Evolutionary conservation across 1,140 invertebrate species (phyloP).

Genomic region (Hermatobates lingyangjiaoensis): DNA sequence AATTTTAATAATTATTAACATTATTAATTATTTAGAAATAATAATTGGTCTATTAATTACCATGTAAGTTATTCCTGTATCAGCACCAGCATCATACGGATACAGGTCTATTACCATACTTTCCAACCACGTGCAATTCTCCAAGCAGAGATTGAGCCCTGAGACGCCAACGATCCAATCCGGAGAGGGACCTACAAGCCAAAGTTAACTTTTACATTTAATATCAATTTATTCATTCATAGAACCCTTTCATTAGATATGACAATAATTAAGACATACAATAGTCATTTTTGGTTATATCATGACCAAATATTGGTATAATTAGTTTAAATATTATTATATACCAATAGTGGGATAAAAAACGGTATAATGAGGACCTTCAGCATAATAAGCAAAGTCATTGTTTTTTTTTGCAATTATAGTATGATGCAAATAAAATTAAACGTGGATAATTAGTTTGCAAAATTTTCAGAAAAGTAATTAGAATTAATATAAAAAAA

Average conservation of each 20-base stretch:
- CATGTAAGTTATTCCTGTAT: slow-evolving; percentile 83
- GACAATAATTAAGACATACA: not conserved
- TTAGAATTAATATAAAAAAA: too few relatives aligned
- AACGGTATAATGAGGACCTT: too few relatives aligned
- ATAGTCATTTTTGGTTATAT: not conserved
- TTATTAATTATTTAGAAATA: not conserved
- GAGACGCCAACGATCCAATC: slow-evolving; percentile 91
- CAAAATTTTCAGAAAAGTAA: too few relatives aligned
- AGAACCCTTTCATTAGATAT: not conserved
- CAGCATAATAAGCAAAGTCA: too few relatives aligned
- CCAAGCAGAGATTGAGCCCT: slow-evolving; percentile 65
- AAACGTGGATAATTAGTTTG: too few relatives aligned
- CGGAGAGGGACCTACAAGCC: slow-evolving; percentile 55
- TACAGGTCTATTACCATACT: slow-evolving; percentile 64
- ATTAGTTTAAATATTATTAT: too few relatives aligned
- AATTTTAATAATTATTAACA: too few relatives aligned
- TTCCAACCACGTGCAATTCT: slow-evolving; percentile 74
- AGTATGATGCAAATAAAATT: too few relatives aligned
- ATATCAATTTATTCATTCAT: not conserved
- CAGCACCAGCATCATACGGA: slow-evolving; percentile 89
- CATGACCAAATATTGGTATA: not conserved
- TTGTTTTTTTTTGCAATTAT: too few relatives aligned
- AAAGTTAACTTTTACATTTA: not conserved
- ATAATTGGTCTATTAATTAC: slow-evolving; percentile 26
- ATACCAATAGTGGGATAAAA: too few relatives aligned